Percentiles rank a stretch among this genome's conserved stretches.
phyloP scores from a whole-genome alignment of 2,888 invertebrate species.

The Xanthia togata region DNA sequence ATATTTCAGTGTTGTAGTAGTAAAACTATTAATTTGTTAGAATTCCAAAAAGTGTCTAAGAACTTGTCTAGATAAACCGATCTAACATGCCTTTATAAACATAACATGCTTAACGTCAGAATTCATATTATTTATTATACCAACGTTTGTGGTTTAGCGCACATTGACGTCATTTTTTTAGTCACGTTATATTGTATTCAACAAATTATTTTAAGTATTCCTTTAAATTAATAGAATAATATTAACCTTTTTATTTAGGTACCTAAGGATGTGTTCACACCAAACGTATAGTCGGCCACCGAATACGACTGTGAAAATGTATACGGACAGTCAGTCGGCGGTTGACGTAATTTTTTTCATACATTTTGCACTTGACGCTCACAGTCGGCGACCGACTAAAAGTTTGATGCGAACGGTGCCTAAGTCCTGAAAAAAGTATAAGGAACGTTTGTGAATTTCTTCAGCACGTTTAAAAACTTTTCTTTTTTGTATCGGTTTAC shows the following conservation, averaged over 20 bases:
- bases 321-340: neutral
- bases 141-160: constrained; percentile 23
- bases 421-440: neutral
- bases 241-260: neutral
- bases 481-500: constrained; percentile 49
- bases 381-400: neutral
- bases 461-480: neutral
- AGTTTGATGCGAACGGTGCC: no score
- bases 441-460: neutral
- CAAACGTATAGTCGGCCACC: neutral
- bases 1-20: constrained; percentile 31
- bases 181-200: neutral
- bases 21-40: constrained; percentile 50
- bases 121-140: constrained; percentile 43
- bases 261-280: neutral
- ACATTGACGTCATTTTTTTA: constrained; percentile 16
- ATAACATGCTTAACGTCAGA: constrained; percentile 35
- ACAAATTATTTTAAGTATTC: neutral
- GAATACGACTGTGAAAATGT: neutral
- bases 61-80: constrained; percentile 68
- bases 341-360: neutral
- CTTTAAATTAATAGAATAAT: neutral
- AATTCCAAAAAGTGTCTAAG: constrained; percentile 65
- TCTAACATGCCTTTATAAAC: constrained; percentile 46
- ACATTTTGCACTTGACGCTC: neutral